A percentile compares a stretch with the other conserved stretches of the same genome.
phyloP scores from a whole-genome alignment of 2,797 vertebrate species.

The Rhynchotus rufescens region DNA sequence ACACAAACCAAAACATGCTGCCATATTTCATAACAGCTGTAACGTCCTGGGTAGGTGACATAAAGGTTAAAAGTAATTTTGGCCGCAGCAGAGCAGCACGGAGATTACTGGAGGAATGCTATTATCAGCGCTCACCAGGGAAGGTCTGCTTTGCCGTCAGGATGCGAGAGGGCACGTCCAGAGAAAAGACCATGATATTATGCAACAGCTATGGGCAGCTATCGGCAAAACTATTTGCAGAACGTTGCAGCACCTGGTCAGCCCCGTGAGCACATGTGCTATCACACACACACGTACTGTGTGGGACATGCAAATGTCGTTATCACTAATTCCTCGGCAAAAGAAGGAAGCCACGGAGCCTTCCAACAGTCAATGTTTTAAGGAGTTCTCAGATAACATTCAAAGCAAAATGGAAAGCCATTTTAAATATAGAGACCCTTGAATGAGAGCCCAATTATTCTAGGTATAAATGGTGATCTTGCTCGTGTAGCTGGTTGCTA shows the following conservation, averaged over 20 bases:
- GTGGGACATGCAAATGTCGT: not conserved
- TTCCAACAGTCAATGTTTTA: conserved; percentile 8
- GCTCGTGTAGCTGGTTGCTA: conserved; percentile 37
- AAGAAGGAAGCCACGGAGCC: not conserved
- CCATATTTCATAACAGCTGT: not conserved
- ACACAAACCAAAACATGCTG: not conserved
- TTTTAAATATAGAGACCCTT: conserved; percentile 33
- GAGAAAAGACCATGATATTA: not conserved
- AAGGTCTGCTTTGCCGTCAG: conserved; percentile 20
- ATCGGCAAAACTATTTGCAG: not conserved
- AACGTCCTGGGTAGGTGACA: not conserved
- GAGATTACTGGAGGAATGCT: conserved; percentile 25
- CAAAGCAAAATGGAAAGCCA: conserved; percentile 27
- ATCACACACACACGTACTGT: not conserved
- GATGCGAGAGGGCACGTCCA: not conserved
- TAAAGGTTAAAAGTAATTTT: conserved; percentile 50
- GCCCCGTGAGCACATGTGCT: not conserved
- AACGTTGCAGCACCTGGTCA: not conserved
- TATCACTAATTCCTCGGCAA: not conserved
- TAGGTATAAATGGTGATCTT: not conserved
- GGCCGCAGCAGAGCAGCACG: not conserved
- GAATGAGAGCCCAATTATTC: not conserved
- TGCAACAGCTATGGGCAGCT: not conserved
- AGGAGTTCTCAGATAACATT: conserved; percentile 25
- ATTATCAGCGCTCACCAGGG: not conserved